Conservation (phyloP, 2,113 vertebrate species). For the Mola mola region DNA sequence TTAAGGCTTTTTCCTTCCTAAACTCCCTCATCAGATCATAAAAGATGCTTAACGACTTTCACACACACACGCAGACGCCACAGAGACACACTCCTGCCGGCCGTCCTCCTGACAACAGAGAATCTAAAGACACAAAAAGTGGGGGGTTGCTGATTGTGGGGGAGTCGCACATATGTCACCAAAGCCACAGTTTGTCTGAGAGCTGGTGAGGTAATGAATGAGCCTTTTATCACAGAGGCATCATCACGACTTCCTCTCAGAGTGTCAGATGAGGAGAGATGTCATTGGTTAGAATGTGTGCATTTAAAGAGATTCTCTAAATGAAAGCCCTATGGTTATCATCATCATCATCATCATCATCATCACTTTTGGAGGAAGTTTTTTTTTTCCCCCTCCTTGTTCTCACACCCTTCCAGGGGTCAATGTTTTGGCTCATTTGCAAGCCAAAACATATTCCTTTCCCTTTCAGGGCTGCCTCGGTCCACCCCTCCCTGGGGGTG, state of each 20-base stretch:
- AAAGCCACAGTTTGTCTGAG: conserved; percentile 51
- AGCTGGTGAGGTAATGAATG: conserved; percentile 60
- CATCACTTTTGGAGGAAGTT: conserved; percentile 25
- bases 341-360: conserved; percentile 8
- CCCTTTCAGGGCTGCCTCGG: conserved; percentile 52
- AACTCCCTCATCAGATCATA: conserved; percentile 46
- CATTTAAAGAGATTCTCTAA: too few relatives aligned
- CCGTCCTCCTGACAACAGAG: conserved; percentile 57
- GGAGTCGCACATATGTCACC: conserved; percentile 70
- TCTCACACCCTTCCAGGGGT: conserved; percentile 58
- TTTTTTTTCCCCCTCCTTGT: conserved; percentile 32
- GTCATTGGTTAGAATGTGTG: too few relatives aligned
- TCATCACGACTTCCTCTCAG: conserved; percentile 25
- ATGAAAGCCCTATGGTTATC: too few relatives aligned
- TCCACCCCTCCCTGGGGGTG: conserved; percentile 59
- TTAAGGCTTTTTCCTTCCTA: not conserved
- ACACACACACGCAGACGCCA: conserved; percentile 48
- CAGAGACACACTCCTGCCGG: conserved; percentile 33
- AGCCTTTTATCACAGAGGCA: conserved; percentile 43
- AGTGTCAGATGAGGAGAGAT: too few relatives aligned
- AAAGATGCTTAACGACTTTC: conserved; percentile 53
- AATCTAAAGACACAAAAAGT: conserved; percentile 69
- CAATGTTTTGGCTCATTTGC: conserved; percentile 78
- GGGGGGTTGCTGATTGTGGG: conserved; percentile 16
- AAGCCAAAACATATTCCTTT: conserved; percentile 71